Evolutionary conservation across 1,140 invertebrate species (phyloP), one percentile per base, ranked within the genome.

Genomic region (Ceratoteleas bidentatus): DNA sequence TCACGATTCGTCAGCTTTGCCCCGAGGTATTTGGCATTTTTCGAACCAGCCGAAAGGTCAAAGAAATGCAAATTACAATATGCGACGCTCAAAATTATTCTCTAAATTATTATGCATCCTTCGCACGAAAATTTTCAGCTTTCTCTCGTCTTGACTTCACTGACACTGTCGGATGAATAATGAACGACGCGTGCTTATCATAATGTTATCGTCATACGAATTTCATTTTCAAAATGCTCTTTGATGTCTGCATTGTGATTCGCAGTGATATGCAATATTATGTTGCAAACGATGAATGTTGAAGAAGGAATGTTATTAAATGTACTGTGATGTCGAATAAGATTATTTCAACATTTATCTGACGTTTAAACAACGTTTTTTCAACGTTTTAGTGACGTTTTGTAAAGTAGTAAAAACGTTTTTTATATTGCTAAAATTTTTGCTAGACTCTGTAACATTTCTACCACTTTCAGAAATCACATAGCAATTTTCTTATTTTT

Each of bases 71-170:
- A 61, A 53, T 66, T 43, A 53, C 45, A 66, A 66, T 76, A 60
- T 13, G n/a, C 40, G 4, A 24, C 24, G 24, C 45, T 58, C 34
- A 56, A 60, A 45, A 54, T 33, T 16, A 62, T 24, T 24, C 24
- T 52, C 11, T 52, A 57, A 64, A 62, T 36, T 40, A 50, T 64
- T 58, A 58, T 54, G 57, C 33, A 38, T 65, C 64, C 40, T 24
- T 61, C 43, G 60, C 57, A 53, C 53, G 70, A 61, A 82, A 84
- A 84, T 84, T 85, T 86, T 86, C 84, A 87, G 84, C 86, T 87
- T 84, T 88, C 83, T 64, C 85, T 87, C 74, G 43, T 58, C 72
- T 83, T 73, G 57, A 84, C 80, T 56, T 76, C 79, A 86, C 73
- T 81, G 69, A 85, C 75, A 79, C 78, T 74, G 58, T 69, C 65